Conservation (phyloP, 2,113 vertebrate genomes). For the Astur gentilis region DNA sequence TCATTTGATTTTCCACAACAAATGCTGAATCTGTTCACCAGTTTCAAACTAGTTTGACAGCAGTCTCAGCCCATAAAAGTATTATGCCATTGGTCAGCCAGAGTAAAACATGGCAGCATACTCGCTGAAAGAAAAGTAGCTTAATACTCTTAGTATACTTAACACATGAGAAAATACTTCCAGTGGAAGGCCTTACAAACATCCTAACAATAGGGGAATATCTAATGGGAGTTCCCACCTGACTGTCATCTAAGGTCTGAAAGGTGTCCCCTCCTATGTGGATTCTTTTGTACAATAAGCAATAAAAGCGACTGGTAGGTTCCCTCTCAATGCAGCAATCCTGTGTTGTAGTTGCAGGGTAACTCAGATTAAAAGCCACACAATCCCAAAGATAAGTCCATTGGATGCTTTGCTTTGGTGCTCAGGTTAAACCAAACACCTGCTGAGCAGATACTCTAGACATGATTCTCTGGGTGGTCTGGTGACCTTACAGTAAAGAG, state of each 20-base stretch:
- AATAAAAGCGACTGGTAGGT: not conserved
- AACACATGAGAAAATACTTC: not conserved
- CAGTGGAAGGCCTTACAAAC: not conserved
- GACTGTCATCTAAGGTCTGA: not conserved
- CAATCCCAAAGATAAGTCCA: not conserved
- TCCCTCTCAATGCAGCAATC: not conserved
- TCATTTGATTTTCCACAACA: not conserved
- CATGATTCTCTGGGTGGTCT: not conserved
- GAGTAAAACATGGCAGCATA: not conserved
- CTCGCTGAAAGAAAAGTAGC: not conserved
- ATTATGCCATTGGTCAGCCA: not conserved
- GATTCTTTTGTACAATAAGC: not conserved
- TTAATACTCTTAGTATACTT: not conserved
- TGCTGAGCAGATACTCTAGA: not conserved
- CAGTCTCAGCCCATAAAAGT: not conserved
- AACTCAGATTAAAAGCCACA: not conserved
- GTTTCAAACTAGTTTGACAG: not conserved
- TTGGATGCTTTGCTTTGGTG: not conserved
- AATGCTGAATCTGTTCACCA: not conserved
- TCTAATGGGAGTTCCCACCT: not conserved
- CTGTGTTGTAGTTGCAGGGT: not conserved
- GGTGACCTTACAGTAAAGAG: not conserved
- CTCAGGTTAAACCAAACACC: not conserved
- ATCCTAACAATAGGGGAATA: not conserved
- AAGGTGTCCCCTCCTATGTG: not conserved